A percentile compares a stretch with the other conserved stretches of the same genome.
Conservation (phyloP, 64 coral and sea anemone species). For the Platygyra sinensis region DNA sequence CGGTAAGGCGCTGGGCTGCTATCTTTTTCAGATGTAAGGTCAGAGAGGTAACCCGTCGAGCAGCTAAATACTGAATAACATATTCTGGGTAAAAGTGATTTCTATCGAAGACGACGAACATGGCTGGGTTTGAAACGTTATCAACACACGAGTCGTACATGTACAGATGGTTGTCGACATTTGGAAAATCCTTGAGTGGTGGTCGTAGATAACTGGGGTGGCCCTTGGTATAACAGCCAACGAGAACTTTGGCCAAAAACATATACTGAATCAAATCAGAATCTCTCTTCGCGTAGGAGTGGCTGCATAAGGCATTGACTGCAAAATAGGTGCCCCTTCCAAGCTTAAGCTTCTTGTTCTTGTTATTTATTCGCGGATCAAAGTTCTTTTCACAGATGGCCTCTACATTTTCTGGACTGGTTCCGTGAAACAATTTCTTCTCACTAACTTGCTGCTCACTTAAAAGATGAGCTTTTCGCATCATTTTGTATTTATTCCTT, state of each 20-base stretch:
- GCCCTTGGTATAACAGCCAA: constrained; percentile 67
- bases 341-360: constrained; percentile 45
- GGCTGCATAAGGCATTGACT: constrained; percentile 35
- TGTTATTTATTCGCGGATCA: constrained; percentile 48
- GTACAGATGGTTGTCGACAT: constrained; percentile 28
- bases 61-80: constrained; percentile 42
- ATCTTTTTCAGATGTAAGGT: too few relatives aligned
- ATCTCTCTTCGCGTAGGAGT: constrained; percentile 43
- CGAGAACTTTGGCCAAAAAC: too few relatives aligned
- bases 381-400: constrained; percentile 70
- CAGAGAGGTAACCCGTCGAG: too few relatives aligned
- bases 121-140: constrained; percentile 20
- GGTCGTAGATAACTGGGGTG: constrained; percentile 45
- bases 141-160: constrained; percentile 89
- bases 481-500: constrained; percentile 74
- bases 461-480: background rate
- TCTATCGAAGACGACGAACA: too few relatives aligned
- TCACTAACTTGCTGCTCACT: constrained; percentile 18
- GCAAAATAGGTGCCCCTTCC: constrained; percentile 81
- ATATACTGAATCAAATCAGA: constrained; percentile 46
- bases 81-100: too few relatives aligned
- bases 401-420: constrained; percentile 20
- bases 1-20: too few relatives aligned
- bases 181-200: constrained; percentile 13
- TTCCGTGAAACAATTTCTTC: constrained; percentile 67